A percentile compares a stretch with the other conserved stretches of the same genome.
Evolutionary conservation across 2,888 invertebrate species (phyloP).

Genomic region (Patella caerulea): DNA sequence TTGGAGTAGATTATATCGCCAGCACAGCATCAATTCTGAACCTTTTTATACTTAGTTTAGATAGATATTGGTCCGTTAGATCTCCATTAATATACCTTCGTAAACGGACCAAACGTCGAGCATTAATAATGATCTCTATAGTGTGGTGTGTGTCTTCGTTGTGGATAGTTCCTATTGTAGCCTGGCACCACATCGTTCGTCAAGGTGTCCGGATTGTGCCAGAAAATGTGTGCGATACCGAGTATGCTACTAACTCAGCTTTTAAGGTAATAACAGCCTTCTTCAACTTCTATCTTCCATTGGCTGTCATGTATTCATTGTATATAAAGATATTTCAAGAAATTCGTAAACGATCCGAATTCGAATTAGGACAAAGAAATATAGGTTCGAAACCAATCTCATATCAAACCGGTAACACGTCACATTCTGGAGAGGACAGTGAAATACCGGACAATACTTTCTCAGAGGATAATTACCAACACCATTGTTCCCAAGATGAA

Average conservation of each 20-base stretch:
- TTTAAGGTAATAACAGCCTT: slow-evolving; percentile 74
- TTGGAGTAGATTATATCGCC: slow-evolving; percentile 76
- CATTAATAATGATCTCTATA: slow-evolving; percentile 73
- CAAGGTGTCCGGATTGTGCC: slow-evolving; percentile 62
- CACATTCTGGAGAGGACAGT: slow-evolving; percentile 38
- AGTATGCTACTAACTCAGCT: slow-evolving; percentile 73
- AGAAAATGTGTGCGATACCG: slow-evolving; percentile 73
- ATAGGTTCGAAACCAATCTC: slow-evolving; percentile 38
- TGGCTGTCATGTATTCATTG: slow-evolving; percentile 73
- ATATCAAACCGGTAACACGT: slow-evolving; percentile 26
- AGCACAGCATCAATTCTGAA: slow-evolving; percentile 77
- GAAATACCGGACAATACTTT: slow-evolving; percentile 36
- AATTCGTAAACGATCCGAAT: slow-evolving; percentile 72
- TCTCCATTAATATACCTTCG: slow-evolving; percentile 74
- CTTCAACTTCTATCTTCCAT: slow-evolving; percentile 74
- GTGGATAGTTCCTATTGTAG: slow-evolving; percentile 74
- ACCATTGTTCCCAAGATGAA: slow-evolving; percentile 22
- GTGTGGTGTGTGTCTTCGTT: slow-evolving; percentile 73
- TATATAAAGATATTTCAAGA: slow-evolving; percentile 73
- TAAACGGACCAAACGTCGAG: slow-evolving; percentile 73
- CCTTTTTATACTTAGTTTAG: slow-evolving; percentile 72
- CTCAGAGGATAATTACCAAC: slow-evolving; percentile 31
- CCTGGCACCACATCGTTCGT: slow-evolving; percentile 72
- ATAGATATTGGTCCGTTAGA: slow-evolving; percentile 74
- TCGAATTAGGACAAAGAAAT: slow-evolving; percentile 67